A percentile compares a stretch with the other conserved stretches of the same genome.
Evolutionary conservation across 2,888 invertebrate species (phyloP).

Genomic region (Abrostola triplasia): DNA sequence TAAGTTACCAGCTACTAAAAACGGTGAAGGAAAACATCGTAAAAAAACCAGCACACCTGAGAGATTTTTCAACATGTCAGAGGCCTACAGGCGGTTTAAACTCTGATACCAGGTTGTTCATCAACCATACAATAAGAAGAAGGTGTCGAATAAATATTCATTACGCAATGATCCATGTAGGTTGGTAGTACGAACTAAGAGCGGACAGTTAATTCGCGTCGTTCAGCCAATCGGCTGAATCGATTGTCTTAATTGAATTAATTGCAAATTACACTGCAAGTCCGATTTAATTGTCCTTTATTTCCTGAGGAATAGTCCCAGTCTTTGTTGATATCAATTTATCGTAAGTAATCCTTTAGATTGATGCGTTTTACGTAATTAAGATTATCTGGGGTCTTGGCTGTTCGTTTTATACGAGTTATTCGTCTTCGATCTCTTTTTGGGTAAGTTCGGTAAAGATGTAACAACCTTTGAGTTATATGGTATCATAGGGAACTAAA

Average conservation of each 20-base stretch:
- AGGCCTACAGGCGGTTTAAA: too few species aligned
- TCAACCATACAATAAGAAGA: too few species aligned
- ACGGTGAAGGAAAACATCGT: too few species aligned
- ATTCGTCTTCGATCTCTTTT: background rate
- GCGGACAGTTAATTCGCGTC: slow-evolving; percentile 16
- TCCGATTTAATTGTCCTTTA: slow-evolving; percentile 48
- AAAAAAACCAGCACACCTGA: too few species aligned
- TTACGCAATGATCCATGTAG: slow-evolving; percentile 34
- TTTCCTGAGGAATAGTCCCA: slow-evolving; percentile 21
- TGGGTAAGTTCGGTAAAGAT: too few species aligned
- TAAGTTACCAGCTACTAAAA: too few species aligned
- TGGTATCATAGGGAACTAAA: too few species aligned
- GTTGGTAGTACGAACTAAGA: background rate
- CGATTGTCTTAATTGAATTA: slow-evolving; percentile 52
- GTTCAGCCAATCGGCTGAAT: slow-evolving; percentile 32
- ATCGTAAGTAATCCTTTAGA: slow-evolving; percentile 36
- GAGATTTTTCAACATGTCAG: too few species aligned
- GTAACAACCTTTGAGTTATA: too few species aligned
- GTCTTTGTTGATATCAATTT: slow-evolving; percentile 47
- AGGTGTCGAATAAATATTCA: slow-evolving; percentile 58
- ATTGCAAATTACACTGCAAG: slow-evolving; percentile 44
- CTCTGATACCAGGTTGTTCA: too few species aligned
- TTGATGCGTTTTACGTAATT: slow-evolving; percentile 37
- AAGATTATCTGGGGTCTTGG: slow-evolving; percentile 9
- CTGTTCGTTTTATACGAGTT: background rate